Conservation (phyloP, 2,113 vertebrate species). For the Sceloporus undulatus region DNA sequence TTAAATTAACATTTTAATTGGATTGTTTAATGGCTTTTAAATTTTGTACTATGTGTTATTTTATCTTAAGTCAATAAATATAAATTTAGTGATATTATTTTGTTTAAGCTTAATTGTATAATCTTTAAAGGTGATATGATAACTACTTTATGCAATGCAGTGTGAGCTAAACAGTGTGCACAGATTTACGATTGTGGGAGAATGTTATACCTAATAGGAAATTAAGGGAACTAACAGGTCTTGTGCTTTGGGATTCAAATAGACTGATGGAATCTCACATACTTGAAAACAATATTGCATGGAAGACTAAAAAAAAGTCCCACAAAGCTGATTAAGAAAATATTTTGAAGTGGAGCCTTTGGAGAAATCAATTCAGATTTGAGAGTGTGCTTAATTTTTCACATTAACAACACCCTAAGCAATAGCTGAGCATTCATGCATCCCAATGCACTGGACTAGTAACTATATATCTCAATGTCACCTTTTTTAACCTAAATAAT, state of each 20-base stretch:
- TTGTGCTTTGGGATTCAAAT: background rate
- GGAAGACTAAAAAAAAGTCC: conserved; percentile 47
- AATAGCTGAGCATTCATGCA: conserved; percentile 33
- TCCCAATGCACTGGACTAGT: conserved; percentile 44
- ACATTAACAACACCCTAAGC: conserved; percentile 57
- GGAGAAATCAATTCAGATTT: conserved; percentile 57
- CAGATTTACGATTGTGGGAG: conserved; percentile 28
- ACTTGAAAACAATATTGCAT: conserved; percentile 42
- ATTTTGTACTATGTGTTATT: too few relatives aligned
- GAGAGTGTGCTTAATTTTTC: conserved; percentile 47
- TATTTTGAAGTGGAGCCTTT: conserved; percentile 55
- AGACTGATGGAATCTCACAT: conserved; percentile 46
- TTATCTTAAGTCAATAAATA: too few relatives aligned
- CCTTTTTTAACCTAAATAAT: conserved; percentile 42
- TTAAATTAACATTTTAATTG: too few relatives aligned
- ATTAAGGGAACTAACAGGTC: background rate
- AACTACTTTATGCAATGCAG: background rate
- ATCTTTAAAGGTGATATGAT: background rate
- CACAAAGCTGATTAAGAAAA: conserved; percentile 62
- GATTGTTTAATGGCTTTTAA: too few relatives aligned
- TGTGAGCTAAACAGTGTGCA: background rate
- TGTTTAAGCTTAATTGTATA: background rate
- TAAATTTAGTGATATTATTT: background rate
- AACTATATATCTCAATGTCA: conserved; percentile 63
- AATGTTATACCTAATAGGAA: conserved; percentile 15